A percentile compares a stretch with the other conserved stretches of the same genome.
These are phyloP conservation scores for Ornithoptera alexandrae DNA, from an alignment of 2,888 invertebrate genomes.

Conservation along the genomic window DNA sequence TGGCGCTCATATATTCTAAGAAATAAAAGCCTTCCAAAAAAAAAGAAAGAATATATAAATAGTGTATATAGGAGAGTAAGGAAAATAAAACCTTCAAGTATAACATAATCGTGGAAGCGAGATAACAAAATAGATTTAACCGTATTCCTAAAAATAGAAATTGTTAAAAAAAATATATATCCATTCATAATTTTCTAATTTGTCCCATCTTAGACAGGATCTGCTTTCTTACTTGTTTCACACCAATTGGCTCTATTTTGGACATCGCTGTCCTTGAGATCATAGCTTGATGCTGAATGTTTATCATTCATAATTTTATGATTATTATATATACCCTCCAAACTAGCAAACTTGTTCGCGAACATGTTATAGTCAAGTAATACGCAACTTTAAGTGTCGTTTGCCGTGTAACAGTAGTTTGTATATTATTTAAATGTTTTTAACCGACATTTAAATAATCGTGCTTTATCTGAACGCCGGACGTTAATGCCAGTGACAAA, in stretches of 20 bases:
- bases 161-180: neutral
- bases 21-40: too few relatives aligned
- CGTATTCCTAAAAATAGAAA: neutral
- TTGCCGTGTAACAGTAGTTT: conserved; percentile 4
- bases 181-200: neutral
- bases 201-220: too few relatives aligned
- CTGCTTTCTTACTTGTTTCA: too few relatives aligned
- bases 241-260: too few relatives aligned
- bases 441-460: conserved; percentile 25
- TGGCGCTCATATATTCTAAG: too few relatives aligned
- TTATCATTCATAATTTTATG: neutral
- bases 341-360: neutral
- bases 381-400: neutral
- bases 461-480: conserved; percentile 30
- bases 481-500: conserved; percentile 30
- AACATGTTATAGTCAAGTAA: neutral
- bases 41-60: too few relatives aligned
- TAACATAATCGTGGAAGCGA: too few relatives aligned
- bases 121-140: neutral
- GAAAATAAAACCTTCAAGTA: too few relatives aligned
- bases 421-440: conserved; percentile 8
- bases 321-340: neutral
- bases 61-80: too few relatives aligned
- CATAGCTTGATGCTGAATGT: too few relatives aligned
- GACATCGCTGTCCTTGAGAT: too few relatives aligned